These are phyloP conservation scores for Aleiodes testaceus DNA, from an alignment of 2,888 invertebrate genomes.

Conservation along the genomic window DNA sequence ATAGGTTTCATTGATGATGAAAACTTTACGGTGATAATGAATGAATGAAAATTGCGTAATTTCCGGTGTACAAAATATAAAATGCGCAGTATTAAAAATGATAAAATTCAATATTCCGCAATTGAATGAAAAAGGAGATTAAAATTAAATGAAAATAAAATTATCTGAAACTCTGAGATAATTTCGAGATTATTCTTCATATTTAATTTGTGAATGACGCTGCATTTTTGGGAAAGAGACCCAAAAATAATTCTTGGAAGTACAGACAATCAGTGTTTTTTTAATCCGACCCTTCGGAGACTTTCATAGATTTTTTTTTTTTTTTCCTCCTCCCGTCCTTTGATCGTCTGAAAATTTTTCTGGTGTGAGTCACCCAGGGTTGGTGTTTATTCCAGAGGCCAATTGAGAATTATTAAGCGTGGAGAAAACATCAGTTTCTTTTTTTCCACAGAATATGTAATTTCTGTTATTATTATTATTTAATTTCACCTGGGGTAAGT, in stretches of 20 bases:
- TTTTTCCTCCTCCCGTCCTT: not conserved
- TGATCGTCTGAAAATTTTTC: conserved; percentile 5
- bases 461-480: too few relatives aligned
- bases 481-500: too few relatives aligned
- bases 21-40: too few relatives aligned
- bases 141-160: too few relatives aligned
- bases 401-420: too few relatives aligned
- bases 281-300: not conserved
- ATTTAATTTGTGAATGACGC: not conserved
- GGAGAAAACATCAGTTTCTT: too few relatives aligned
- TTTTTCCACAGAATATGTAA: too few relatives aligned
- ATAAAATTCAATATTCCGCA: too few relatives aligned
- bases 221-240: not conserved
- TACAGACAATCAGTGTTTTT: conserved; percentile 10
- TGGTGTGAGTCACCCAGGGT: not conserved
- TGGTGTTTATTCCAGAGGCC: too few relatives aligned
- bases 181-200: not conserved
- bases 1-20: not conserved
- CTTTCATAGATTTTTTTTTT: too few relatives aligned
- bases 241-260: conserved; percentile 6
- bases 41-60: conserved; percentile 4
- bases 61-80: not conserved
- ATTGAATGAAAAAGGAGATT: too few relatives aligned
- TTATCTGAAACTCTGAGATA: not conserved
- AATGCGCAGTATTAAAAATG: too few relatives aligned